Evolutionary conservation across 2,888 invertebrate species (phyloP).

Genomic region (Pilophorus perplexus): DNA sequence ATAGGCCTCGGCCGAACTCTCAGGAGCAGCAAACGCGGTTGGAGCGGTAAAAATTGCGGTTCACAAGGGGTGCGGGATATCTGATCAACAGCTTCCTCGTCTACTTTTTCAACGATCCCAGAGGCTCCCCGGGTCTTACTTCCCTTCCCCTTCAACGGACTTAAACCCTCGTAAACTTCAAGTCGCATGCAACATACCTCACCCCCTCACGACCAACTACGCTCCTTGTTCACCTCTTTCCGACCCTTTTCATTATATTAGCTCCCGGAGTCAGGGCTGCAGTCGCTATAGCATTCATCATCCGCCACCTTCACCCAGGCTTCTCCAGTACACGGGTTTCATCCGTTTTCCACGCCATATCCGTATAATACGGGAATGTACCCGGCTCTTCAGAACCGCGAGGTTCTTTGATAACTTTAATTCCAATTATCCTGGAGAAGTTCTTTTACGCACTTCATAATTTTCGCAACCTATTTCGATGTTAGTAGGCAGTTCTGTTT

Average conservation of each 20-base stretch:
- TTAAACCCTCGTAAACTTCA: slow-evolving; percentile 8
- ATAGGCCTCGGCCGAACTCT: too few species aligned
- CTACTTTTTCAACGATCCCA: neutral
- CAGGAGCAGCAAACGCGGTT: too few species aligned
- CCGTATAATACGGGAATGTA: slow-evolving; percentile 14
- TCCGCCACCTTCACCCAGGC: too few species aligned
- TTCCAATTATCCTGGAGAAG: slow-evolving; percentile 17
- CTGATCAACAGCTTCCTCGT: slow-evolving; percentile 24
- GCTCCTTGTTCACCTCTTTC: neutral
- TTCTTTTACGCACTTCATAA: too few species aligned
- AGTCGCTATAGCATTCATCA: too few species aligned
- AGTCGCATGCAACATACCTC: slow-evolving; percentile 17
- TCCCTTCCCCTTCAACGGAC: too few species aligned
- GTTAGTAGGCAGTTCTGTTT: too few species aligned
- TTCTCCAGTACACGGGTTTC: slow-evolving; percentile 8
- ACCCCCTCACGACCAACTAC: neutral
- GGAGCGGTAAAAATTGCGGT: too few species aligned
- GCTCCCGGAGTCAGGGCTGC: too few species aligned
- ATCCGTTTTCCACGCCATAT: slow-evolving; percentile 15
- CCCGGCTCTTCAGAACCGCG: neutral
- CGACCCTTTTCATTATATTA: too few species aligned
- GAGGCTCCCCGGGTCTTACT: neutral
- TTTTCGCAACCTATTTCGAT: too few species aligned
- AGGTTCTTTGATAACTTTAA: slow-evolving; percentile 1
- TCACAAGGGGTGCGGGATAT: too few species aligned